Conservation (phyloP, 2,113 vertebrate genomes). For the Bujurquina vittata region DNA sequence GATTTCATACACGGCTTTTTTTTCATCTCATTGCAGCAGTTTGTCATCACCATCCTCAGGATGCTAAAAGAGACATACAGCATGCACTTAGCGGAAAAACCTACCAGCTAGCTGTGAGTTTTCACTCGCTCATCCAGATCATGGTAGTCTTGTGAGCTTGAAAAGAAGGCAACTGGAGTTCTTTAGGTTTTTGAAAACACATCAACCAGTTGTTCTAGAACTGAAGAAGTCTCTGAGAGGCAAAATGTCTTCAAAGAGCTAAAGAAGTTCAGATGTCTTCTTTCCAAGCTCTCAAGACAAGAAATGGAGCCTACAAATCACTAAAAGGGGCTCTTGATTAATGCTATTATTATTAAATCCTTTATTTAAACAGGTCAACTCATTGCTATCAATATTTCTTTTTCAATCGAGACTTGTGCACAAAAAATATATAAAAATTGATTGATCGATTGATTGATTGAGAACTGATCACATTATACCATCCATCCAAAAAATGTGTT, state of each 20-base stretch:
- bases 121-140: not conserved
- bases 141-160: no score
- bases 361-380: not conserved
- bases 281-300: not conserved
- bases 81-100: not conserved
- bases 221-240: no score
- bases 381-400: not conserved
- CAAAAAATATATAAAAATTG: no score
- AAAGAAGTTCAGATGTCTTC: not conserved
- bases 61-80: not conserved
- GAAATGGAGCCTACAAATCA: not conserved
- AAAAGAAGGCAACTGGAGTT: no score
- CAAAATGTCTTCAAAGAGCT: not conserved
- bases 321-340: not conserved
- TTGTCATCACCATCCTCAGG: not conserved
- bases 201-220: no score
- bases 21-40: not conserved
- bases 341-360: not conserved
- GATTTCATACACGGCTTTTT: not conserved
- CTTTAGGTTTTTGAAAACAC: no score
- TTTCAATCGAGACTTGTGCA: no score
- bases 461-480: no score
- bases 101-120: not conserved
- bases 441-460: no score
- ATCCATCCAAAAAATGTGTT: no score